A percentile compares a stretch with the other conserved stretches of the same genome.
Conservation (phyloP, 2,797 vertebrate species). For the Trichosurus vulpecula region DNA sequence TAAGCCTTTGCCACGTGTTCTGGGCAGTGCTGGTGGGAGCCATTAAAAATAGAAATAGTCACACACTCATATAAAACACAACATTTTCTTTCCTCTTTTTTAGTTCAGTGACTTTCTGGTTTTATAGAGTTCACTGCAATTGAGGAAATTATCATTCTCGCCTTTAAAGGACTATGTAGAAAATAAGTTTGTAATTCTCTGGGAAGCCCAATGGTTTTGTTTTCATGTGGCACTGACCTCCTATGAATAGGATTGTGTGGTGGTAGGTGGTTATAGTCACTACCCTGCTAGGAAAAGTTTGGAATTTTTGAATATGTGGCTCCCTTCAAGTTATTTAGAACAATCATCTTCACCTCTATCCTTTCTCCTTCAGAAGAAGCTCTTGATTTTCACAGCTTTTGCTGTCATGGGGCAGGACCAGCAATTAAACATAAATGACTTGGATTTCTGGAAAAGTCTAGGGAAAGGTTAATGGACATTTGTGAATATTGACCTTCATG, state of each 20-base stretch:
- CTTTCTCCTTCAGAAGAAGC: not conserved
- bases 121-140: not conserved
- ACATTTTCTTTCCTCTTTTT: not conserved
- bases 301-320: not conserved
- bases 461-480: constrained; percentile 30
- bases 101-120: not conserved
- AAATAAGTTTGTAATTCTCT: not conserved
- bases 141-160: constrained; percentile 1
- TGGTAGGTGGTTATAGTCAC: not conserved
- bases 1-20: not conserved
- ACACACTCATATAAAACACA: not conserved
- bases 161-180: not conserved
- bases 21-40: not conserved
- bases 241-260: not conserved
- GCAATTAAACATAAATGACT: constrained; percentile 10
- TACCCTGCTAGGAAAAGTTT: not conserved
- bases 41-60: constrained; percentile 20
- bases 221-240: not conserved
- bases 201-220: not conserved
- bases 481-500: not conserved
- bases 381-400: constrained; percentile 24
- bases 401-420: not conserved
- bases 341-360: not conserved
- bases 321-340: not conserved
- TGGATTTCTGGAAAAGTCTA: constrained; percentile 30